Base-by-base conservation (phyloP, 2,113 vertebrate species). In the Dolichotis patagonum region DNA sequence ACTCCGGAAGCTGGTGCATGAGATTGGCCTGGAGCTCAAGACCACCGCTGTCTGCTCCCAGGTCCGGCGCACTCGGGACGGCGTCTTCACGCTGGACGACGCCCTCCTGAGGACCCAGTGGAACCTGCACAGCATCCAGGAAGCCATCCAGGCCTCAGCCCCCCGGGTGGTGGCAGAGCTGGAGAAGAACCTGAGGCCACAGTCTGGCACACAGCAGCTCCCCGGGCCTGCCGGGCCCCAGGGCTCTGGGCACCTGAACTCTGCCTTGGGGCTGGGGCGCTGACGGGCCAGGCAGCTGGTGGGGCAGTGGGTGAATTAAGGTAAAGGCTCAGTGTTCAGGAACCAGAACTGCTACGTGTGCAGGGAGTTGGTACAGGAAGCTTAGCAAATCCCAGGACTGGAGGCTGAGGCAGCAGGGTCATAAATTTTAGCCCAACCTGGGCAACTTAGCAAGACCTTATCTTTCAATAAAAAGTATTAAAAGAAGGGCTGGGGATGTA, bases 11-110 rank as follows among this genome's bases (percentile, higher is more conserved):
- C 58, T 99, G 32, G 98, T 99, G 58, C 99, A 99, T 0, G 99
- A 99, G 96, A 98, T 99, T 0, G 99, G 99, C 5, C 98, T 99
- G 85, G 99, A 99, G 98, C 99, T 99, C 91, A 99, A 98, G 96
- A 99, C 99, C 1, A 98, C 99, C 0, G 99, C 99, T 0, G 98
- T 99, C 85, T 99, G 99, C 98, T 98, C 98, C 0, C 99, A 98
- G 16, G 99, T 99, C 60, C 98, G 99, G 20, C 98, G 99, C 5
- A 98, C 97, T 0, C 98, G 99, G 0, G 99, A 99, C 0, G 99
- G 99, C 0, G 92, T 97, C 9, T 99, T 99, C 96, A 99, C 98
- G 0, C 91, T 99, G 96, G 98, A 99, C 0, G 98, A 99, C 0
- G 99, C 99, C 3, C 98, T 99, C 71, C 99, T 98, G 4, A 99